These are phyloP conservation scores for Acanthoscelides obtectus DNA, from an alignment of 2,888 invertebrate genomes.

Conservation along the genomic window DNA sequence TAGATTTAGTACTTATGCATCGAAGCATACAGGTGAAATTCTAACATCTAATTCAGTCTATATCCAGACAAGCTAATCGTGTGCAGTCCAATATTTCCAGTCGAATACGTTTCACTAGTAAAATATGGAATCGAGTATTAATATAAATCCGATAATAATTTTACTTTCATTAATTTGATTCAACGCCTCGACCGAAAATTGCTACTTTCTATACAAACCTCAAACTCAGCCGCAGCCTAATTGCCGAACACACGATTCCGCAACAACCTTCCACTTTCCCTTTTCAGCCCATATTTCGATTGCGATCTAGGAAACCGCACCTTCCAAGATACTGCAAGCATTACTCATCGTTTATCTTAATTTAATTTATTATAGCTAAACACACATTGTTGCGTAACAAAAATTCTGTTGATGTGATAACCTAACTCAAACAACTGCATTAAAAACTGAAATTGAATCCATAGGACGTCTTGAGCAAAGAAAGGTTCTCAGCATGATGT, in stretches of 20 bases:
- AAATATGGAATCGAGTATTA: not conserved
- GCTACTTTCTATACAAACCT: not conserved
- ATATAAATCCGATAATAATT: not conserved
- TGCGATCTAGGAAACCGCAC: not conserved
- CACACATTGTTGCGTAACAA: too few species aligned
- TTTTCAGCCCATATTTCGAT: not conserved
- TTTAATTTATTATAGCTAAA: too few species aligned
- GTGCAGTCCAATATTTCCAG: not conserved
- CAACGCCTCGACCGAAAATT: not conserved
- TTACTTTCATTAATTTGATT: not conserved
- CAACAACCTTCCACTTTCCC: not conserved
- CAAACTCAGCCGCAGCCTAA: not conserved
- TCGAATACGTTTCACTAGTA: not conserved
- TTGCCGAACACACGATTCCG: not conserved
- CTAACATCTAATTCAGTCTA: not conserved
- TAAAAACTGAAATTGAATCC: too few species aligned
- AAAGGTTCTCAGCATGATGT: too few species aligned
- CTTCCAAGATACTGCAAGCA: not conserved
- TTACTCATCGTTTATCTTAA: conserved; percentile 40
- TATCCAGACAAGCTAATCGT: not conserved
- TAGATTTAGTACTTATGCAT: too few species aligned
- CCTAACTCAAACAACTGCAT: too few species aligned
- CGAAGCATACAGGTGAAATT: not conserved
- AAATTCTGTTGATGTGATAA: too few species aligned
- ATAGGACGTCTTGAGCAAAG: too few species aligned